Base-by-base conservation (phyloP, 2,888 invertebrate genomes). In the Trissolcus brochymenae region DNA sequence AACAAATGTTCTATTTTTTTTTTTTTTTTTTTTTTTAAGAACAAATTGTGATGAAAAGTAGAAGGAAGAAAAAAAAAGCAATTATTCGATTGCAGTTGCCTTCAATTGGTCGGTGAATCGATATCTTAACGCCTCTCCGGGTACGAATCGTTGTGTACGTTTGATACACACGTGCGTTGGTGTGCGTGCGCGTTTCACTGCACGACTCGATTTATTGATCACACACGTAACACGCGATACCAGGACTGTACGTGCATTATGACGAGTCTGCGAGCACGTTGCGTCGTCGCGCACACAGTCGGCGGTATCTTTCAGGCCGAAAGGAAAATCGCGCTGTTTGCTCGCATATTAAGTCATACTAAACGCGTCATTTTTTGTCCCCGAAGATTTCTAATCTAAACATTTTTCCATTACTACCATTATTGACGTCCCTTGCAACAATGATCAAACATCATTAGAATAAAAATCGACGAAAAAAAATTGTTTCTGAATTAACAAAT, bases 201-300 rank as follows among this genome's bases (percentile, higher is more conserved):
- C 85, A 83, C 85, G 83, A 81, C 81, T 88, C 85, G 87, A 87
- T 87, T 88, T 88, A 88, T 88, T 88, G 88, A 88, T 88, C 88
- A 86, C 85, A 84, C 86, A 84, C 86, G 84, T 84, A 82, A 82
- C 82, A 84, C 83, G 82, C 82, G 84, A 81, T 83, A 82, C 81
- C 80, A 70, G 53, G 70, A 64, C 46, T 67, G 50, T 77, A 77
- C 72, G 67, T 73, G 77, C 68, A 77, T 68, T 68, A 60, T 64
- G 70, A 76, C 76, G 70, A 64, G 60, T 61, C 76, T 35, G 54
- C 17, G 68, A 72, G 72, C 77, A 77, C 77, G 77, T 72, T 72
- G 72, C 67, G 49, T 50, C 55, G 49, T 19, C 54, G n/a, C 49
- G 49, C 54, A 67, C 59, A 67, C 50, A 72, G 51, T 50, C 62